Base-by-base conservation (phyloP, 2,797 vertebrate species). In the Halcyon badia region DNA sequence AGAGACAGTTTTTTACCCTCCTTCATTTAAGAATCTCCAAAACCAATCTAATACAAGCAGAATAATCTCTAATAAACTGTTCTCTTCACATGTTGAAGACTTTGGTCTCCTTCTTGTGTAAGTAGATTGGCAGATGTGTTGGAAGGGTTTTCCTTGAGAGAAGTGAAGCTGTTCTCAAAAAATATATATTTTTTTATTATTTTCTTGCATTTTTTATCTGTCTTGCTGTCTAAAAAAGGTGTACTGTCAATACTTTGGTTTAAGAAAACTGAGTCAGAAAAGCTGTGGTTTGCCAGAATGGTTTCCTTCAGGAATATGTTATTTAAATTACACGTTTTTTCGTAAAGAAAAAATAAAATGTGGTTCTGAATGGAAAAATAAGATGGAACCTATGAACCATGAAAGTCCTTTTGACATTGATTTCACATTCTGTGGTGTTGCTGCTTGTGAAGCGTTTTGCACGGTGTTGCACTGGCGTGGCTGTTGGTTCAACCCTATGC, bases 231-330 rank as follows among this genome's bases (percentile, higher is more conserved):
- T 76, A 49, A 60, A 77, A 70, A 87, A 91, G 77, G 33, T 88
- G n/a, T 78, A 39, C 76, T 49, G 30, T 70, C 30, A 35, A 0
- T 54, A 31, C 62, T 92, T 66, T 57, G 30, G 24, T 42, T 93
- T 76, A 54, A 80, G 68, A 89, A 72, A 87, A 87, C 25, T 24
- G 76, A 73, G 37, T 90, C 41, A 75, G 54, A 64, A 89, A 51
- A 68, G 54, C 65, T 89, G 61, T 75, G 70, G 56, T 87, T 95
- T 96, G 79, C 65, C 78, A 51, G 18, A 84, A 77, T 41, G 26
- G 9, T 72, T 86, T 90, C 46, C 81, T 89, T 83, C 33, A 75
- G 41, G 20, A 89, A 24, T 41, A 30, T 35, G 1, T 68, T 54
- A 94, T 81, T 52, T 4, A 44, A 86, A 91, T 85, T 15, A 5